Evolutionary conservation across 2,113 vertebrate species (phyloP), one percentile per base, ranked within the genome.

Genomic region (Eudyptes chrysolophus): DNA sequence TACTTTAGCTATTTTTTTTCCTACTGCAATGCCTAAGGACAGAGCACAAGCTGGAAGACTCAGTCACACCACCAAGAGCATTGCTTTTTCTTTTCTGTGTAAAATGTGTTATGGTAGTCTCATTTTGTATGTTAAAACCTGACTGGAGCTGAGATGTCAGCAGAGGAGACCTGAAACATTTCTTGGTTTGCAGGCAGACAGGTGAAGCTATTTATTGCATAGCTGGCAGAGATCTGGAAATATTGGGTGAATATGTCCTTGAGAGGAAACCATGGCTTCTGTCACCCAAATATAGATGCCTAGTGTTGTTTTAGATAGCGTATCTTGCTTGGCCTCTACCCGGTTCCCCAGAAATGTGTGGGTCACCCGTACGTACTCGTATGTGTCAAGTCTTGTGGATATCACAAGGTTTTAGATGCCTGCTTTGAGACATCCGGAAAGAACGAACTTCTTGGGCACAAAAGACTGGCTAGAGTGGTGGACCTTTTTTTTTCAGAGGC

Each of bases 291-390:
- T 29, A 62, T 22, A 76, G n/a, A 69, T 42, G 6, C 4, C 8
- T 18, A 10, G 2, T 36, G 26, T 19, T 49, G 25, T 44, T 64
- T 49, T 29, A 34, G 17, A 24, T 12, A 16, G 9, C 2, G 0
- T 44, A 15, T 26, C 27, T 75, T 57, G 7, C 68, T 75, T 69
- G 22, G 3, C 16, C 7, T 62, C 42, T 85, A 18, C 9, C 5
- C 30, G 11, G 13, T 55, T 62, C 61, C 75, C 26, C 36, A 74
- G 49, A 70, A 76, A 71, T 6, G 0, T 18, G 20, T n/a, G 10
- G 8, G 49, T 44, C 24, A 8, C 40, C 4, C 0, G 0, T n/a
- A 34, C 2, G 1, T 54, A 44, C 14, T 27, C 1, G 0, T 16
- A 34, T 34, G 12, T 32, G n/a, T 64, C 25, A 76, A 40, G 12